Conservation (phyloP, 2,797 vertebrate species). For the Huso huso region DNA sequence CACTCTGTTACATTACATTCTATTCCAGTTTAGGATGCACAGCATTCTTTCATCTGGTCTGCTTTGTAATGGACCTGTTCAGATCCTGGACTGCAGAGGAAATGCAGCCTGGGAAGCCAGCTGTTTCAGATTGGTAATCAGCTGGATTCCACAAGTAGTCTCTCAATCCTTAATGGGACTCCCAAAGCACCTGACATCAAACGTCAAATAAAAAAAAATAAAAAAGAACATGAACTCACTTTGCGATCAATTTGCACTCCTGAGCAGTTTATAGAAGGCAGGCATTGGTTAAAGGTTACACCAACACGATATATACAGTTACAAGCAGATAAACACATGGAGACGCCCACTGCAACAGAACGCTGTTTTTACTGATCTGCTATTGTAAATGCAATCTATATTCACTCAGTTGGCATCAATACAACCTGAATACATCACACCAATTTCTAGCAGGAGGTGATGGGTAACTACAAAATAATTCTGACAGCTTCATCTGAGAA, state of each 20-base stretch:
- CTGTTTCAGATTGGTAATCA: neutral
- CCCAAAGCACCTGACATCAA: neutral
- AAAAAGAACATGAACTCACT: neutral
- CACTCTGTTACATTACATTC: too few species aligned
- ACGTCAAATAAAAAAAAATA: too few species aligned
- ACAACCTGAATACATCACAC: neutral
- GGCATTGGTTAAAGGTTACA: conserved; percentile 23
- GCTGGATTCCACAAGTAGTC: neutral
- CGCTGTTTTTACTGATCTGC: conserved; percentile 10
- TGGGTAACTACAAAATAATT: too few species aligned
- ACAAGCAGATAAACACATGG: conserved; percentile 3
- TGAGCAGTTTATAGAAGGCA: conserved; percentile 13
- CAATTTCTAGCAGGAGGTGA: too few species aligned
- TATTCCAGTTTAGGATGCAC: too few species aligned
- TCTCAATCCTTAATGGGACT: neutral
- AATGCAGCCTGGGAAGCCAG: neutral
- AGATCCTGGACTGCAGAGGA: too few species aligned
- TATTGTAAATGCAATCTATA: neutral
- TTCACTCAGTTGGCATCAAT: neutral
- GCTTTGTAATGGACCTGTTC: too few species aligned
- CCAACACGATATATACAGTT: conserved; percentile 18
- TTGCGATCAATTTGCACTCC: conserved; percentile 18
- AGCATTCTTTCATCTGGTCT: too few species aligned
- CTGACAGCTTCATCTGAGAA: too few species aligned
- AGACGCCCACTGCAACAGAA: conserved; percentile 5